Evolutionary conservation across 1,140 invertebrate genomes (phyloP).

Genomic region (Lepidotrigona ventralis): DNA sequence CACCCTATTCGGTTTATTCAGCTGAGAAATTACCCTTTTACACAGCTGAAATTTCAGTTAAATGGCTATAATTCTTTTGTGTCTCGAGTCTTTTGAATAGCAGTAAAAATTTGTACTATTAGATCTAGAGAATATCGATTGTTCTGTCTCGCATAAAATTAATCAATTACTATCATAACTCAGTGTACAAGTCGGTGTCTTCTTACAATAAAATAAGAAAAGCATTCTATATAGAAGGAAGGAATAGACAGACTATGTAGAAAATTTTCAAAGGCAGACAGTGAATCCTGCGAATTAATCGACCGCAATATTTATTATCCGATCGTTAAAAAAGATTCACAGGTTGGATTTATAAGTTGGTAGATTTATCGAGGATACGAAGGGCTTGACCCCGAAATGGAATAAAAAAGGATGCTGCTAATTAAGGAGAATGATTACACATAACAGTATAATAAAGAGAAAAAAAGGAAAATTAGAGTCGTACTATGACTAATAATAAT

Average conservation of each 20-base stretch:
- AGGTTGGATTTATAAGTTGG: neutral
- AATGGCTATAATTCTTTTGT: neutral
- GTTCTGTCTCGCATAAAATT: neutral
- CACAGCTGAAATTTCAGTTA: neutral
- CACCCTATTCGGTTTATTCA: neutral
- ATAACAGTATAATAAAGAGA: conserved; percentile 61
- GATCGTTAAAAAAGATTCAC: conserved; percentile 23
- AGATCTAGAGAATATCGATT: neutral
- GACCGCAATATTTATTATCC: conserved; percentile 38
- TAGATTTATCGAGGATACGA: conserved; percentile 45
- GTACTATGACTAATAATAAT: conserved; percentile 32
- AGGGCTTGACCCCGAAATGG: neutral
- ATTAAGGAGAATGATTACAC: conserved; percentile 54
- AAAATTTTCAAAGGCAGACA: neutral
- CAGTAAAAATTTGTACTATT: neutral
- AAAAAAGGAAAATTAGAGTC: conserved; percentile 46
- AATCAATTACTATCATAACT: neutral
- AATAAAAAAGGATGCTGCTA: conserved; percentile 24
- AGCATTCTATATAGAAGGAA: neutral
- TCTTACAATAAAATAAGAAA: neutral
- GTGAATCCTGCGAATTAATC: conserved; percentile 44
- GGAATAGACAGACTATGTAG: neutral
- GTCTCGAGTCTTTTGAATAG: neutral
- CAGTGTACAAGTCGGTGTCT: neutral
- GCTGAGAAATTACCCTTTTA: neutral